Base-by-base conservation (phyloP, 2,888 invertebrate species). In the Dryadula phaetusa region DNA sequence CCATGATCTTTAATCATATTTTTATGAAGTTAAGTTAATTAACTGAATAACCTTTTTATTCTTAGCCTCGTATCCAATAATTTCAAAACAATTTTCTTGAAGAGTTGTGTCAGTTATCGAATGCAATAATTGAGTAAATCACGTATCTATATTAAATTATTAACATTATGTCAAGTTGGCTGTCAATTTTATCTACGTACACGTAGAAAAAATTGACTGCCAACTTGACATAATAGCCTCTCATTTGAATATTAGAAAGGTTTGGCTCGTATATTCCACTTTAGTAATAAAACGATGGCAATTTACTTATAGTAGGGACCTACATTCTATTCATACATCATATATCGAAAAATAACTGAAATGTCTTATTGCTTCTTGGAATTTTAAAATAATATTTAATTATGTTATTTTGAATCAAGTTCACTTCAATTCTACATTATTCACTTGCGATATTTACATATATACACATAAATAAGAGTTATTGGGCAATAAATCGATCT, bases 231-330 rank as follows among this genome's bases (percentile, higher is more conserved):
- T 53, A 34, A 53, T 34, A 12, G 18, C 4, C 8, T 20, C 20
- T 54, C 32, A 54, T 20, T 54, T 37, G 20, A 34, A 54, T 54
- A 37, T 54, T 54, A 18, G 6, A 53, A 20, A 34, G 3, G 18
- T 53, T 34, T 53, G 18, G 14, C 18, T 1, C 6, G 53, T 53
- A 25, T 28, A 16, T 28, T 52, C 20, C 20, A 3, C 34, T 34
- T 53, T 20, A 20, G 34, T 34, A 53, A 53, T 34, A 5, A 18
- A 53, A 34, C 12, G 14, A 20, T 7, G 5, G 5, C 18, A 34
- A 18, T 34, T 32, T 53, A 6, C 7, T 2, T 12, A 32, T 14
- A 25, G 22, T 22, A n/a, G n/a, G n/a, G n/a, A 47, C 25, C 7
- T 25, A 25, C 25, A 47, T 47, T 10, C 16, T 42, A 42, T 42